Evolutionary conservation across 2,888 invertebrate genomes (phyloP), one percentile per base, ranked within the genome.

Genomic region (Rutpela maculata): DNA sequence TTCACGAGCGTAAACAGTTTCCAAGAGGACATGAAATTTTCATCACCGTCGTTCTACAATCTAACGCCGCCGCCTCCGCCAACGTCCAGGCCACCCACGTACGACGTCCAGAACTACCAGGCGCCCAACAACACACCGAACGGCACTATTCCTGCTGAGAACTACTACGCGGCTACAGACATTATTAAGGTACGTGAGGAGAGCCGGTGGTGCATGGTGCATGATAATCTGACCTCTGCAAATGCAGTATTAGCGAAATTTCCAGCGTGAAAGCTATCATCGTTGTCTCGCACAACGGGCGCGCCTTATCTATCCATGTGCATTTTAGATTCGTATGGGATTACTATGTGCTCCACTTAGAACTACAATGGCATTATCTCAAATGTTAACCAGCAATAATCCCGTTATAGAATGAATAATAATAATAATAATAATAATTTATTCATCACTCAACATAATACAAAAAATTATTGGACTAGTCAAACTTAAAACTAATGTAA

Each of bases 81-180:
- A 3, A 86, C 90, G 12, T 89, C 90, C 4, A 84, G 89, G 31
- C 90, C 90, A 38, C 91, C 91, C 7, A 86, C 88, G n/a, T 90
- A 91, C 86, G 91, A 91, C 79, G 88, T 88, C 71, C 89, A 89
- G 81, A 89, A 88, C 81, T 90, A 89, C 83, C 87, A 89, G 81
- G 87, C 88, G 55, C 86, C 89, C 43, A 87, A 87, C 59, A 88
- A 87, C 74, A 84, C 86, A 22, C 85, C 88, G 50, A 88, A 88
- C 74, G 88, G 88, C 18, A 82, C 85, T 15, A 85, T 88, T 77
- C 87, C 88, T 55, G 82, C 88, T 4, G 93, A 93, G 86, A 94
- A 93, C 85, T 95, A 95, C 89, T 95, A 95, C 87, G 95, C 95
- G 0, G 95, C 95, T 59, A 95, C 95, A 1, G 95, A 95, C 87